phyloP scores from a whole-genome alignment of 2,888 invertebrate genomes.

The Aphrophora alni region DNA sequence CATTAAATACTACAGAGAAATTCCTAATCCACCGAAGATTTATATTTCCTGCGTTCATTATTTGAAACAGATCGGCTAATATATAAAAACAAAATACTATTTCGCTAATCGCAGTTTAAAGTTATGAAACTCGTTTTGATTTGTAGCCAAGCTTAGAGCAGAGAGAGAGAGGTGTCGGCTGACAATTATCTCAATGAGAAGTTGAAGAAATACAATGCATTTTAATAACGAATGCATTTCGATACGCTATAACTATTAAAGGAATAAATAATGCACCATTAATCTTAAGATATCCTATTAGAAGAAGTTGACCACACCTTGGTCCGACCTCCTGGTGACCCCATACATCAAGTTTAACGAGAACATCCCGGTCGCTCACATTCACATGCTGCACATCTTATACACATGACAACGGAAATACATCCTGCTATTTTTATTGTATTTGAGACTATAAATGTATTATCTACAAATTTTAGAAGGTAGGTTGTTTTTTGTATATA shows the following conservation, averaged over 20 bases:
- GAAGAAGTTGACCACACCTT: constrained; percentile 6
- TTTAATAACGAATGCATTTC: background rate
- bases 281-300: constrained; percentile 1
- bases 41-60: background rate
- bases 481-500: too few relatives aligned
- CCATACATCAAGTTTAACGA: constrained; percentile 2
- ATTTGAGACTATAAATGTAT: too few relatives aligned
- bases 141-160: background rate
- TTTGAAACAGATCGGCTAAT: background rate
- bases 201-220: background rate
- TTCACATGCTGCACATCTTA: background rate
- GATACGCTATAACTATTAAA: constrained; percentile 2
- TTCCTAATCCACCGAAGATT: background rate
- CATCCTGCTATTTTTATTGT: too few relatives aligned
- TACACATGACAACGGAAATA: too few relatives aligned
- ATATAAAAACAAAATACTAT: background rate
- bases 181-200: background rate
- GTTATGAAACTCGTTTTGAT: constrained; percentile 9
- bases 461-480: too few relatives aligned
- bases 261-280: constrained; percentile 6
- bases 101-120: background rate
- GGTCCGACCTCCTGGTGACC: background rate
- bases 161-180: background rate
- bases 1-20: too few relatives aligned
- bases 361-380: background rate